These are phyloP conservation scores for Phalanger gymnotis DNA, from an alignment of 2,797 vertebrate species.

Conservation along the genomic window DNA sequence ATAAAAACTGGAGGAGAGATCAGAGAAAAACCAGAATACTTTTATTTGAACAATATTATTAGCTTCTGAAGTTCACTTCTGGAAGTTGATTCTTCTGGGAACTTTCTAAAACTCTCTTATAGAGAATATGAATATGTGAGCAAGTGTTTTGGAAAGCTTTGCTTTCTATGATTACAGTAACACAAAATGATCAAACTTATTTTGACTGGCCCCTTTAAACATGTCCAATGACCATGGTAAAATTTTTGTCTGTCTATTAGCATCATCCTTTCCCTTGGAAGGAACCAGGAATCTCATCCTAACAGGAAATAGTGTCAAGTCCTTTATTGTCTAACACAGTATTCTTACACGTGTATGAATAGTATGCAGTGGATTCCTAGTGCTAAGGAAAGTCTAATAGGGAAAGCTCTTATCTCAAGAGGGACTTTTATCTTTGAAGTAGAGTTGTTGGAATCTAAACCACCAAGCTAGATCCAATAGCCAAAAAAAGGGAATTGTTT, in stretches of 20 bases:
- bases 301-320: slow-evolving; percentile 55
- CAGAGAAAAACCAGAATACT: slow-evolving; percentile 57
- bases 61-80: slow-evolving; percentile 38
- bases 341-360: not conserved
- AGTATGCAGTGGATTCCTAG: not conserved
- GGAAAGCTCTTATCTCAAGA: not conserved
- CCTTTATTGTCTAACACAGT: slow-evolving; percentile 57
- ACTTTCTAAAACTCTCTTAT: slow-evolving; percentile 57
- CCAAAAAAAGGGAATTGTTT: not conserved
- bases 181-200: slow-evolving; percentile 60
- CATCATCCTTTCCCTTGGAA: slow-evolving; percentile 41
- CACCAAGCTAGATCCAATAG: not conserved
- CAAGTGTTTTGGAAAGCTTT: slow-evolving; percentile 57
- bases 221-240: slow-evolving; percentile 55
- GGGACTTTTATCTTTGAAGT: not conserved
- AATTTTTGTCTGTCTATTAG: slow-evolving; percentile 42
- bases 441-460: not conserved
- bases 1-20: slow-evolving; percentile 12
- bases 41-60: slow-evolving; percentile 14
- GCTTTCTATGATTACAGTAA: slow-evolving; percentile 49
- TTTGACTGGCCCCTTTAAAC: slow-evolving; percentile 61
- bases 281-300: slow-evolving; percentile 40
- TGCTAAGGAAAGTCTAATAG: slow-evolving; percentile 28
- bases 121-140: not conserved
- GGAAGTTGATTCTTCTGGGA: slow-evolving; percentile 55